phyloP scores from a whole-genome alignment of 2,888 invertebrate species.

The Blastobasis adustella region DNA sequence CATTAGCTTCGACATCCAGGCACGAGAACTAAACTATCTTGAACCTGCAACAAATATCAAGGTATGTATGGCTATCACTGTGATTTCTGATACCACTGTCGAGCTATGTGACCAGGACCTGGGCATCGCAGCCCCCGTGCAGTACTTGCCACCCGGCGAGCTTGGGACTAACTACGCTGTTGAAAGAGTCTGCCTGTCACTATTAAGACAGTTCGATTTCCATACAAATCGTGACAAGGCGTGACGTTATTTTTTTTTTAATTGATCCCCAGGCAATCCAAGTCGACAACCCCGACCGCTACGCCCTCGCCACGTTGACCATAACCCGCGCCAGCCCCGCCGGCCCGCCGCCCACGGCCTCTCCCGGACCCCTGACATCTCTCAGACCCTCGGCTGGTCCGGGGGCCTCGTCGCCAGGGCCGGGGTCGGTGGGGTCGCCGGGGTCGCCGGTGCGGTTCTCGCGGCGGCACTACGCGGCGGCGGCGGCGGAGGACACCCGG shows the following conservation, averaged over 20 bases:
- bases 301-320: slow-evolving; percentile 88
- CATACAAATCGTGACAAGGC: too few species aligned
- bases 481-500: slow-evolving; percentile 84
- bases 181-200: too few species aligned
- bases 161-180: too few species aligned
- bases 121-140: slow-evolving; percentile 84
- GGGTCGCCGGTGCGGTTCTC: slow-evolving; percentile 76
- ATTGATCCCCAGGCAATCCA: slow-evolving; percentile 78
- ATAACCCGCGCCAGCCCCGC: slow-evolving; percentile 75
- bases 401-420: too few species aligned
- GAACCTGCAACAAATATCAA: too few species aligned
- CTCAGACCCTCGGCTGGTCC: too few species aligned
- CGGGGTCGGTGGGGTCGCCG: slow-evolving; percentile 40
- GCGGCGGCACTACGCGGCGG: slow-evolving; percentile 80
- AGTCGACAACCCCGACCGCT: slow-evolving; percentile 90
- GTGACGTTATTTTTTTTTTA: background rate
- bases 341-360: slow-evolving; percentile 50
- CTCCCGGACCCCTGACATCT: too few species aligned
- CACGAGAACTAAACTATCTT: too few species aligned
- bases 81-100: too few species aligned
- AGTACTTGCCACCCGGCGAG: slow-evolving; percentile 82
- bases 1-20: too few species aligned
- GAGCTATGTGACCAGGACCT: slow-evolving; percentile 91
- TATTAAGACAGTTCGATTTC: too few species aligned
- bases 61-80: too few species aligned